Base-by-base conservation (phyloP, 2,113 vertebrate genomes). In the Chrysemys picta region DNA sequence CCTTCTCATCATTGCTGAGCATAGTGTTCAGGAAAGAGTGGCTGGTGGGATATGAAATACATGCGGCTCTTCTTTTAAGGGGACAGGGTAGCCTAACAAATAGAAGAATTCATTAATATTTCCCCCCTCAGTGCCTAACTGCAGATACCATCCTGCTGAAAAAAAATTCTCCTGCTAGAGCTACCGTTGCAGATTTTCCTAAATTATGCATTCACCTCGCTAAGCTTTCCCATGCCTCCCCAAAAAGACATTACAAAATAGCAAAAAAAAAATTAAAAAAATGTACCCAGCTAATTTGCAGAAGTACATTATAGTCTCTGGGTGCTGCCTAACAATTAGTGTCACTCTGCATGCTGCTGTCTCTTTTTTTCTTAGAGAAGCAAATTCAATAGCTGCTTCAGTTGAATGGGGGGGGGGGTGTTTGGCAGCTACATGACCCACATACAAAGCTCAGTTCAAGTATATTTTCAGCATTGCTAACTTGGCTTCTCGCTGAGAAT, bases 241-340 rank as follows among this genome's bases (percentile, higher is more conserved):
- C 90, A 42, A 84, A 94, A 96, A 90, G 24, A 35, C 42, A 6
- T 49, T 93, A 47, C 54, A 88, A 89, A 96, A 93, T 78, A 47
- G 24, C 16, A 21, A 2, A 0, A 42, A 80, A 75, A 38, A 80
- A 83, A 35, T 89, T 16, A 10, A 47, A 12, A 62, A 31, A 21
- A 24, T 3, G 27, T 96, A 95, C 92, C 85, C 92, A 79, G 94
- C 94, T 96, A 97, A 95, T 96, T 94, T 93, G 91, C 85, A 85
- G 84, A 65, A 93, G 87, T 0, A 0, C 87, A 96, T 96, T 96
- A 91, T 95, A 87, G 93, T 95, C 94, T 87, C 93, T 96, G n/a
- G 88, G 85, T 45, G 85, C 93, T 96, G 96, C 93, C 93, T 96
- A 97, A 97, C 96, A 97, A 97, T 98, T 98, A 98, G 96, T 94